These are phyloP conservation scores for Camptogramma bilineatum DNA, from an alignment of 2,888 invertebrate genomes.

Conservation along the genomic window DNA sequence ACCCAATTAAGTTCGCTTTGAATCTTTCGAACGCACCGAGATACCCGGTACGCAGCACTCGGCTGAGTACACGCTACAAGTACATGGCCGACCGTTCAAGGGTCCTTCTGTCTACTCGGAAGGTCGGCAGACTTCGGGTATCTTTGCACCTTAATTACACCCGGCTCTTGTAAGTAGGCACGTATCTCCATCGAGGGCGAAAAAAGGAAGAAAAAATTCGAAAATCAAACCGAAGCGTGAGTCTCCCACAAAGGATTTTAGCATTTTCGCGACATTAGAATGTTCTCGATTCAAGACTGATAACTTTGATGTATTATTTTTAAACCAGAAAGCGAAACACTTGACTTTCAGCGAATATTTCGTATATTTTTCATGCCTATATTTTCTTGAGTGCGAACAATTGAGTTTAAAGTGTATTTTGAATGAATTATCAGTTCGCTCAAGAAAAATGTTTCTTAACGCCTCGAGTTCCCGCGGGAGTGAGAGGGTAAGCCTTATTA, in stretches of 20 bases:
- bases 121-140: constrained; percentile 79
- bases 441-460: constrained; percentile 39
- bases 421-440: constrained; percentile 40
- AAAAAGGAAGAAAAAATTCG: constrained; percentile 64
- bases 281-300: constrained; percentile 59
- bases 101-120: constrained; percentile 69
- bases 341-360: constrained; percentile 21
- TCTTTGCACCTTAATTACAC: constrained; percentile 85
- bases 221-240: constrained; percentile 63
- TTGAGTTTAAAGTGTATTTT: constrained; percentile 42
- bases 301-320: constrained; percentile 62
- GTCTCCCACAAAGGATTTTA: constrained; percentile 60
- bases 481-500: constrained; percentile 56
- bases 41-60: constrained; percentile 76
- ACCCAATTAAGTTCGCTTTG: constrained; percentile 77
- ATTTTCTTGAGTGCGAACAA: constrained; percentile 21
- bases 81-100: constrained; percentile 75
- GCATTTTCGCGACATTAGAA: constrained; percentile 56
- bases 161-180: constrained; percentile 68
- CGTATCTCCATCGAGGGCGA: constrained; percentile 68
- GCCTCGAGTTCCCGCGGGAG: constrained; percentile 45
- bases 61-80: constrained; percentile 61
- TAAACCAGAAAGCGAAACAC: constrained; percentile 35
- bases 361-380: constrained; percentile 16
- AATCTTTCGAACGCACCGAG: constrained; percentile 77